These are phyloP conservation scores for Chunga burmeisteri DNA, from an alignment of 2,113 vertebrate genomes.

Conservation along the genomic window DNA sequence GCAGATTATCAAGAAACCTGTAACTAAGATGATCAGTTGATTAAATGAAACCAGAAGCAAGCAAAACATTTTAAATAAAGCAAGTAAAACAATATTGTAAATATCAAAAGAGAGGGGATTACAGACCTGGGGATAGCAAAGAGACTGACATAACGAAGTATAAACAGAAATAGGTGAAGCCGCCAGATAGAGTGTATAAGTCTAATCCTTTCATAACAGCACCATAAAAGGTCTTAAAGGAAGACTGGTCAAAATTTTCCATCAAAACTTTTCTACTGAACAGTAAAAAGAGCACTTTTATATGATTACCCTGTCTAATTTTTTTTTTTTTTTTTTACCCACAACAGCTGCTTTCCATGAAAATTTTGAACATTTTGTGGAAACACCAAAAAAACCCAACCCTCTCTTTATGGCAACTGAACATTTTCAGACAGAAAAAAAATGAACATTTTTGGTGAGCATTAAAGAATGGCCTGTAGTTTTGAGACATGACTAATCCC, in stretches of 20 bases:
- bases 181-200: neutral
- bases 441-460: neutral
- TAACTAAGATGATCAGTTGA: neutral
- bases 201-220: constrained; percentile 8
- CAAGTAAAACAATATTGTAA: neutral
- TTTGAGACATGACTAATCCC: constrained; percentile 29
- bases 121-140: neutral
- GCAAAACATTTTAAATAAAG: neutral
- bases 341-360: constrained; percentile 59
- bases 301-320: neutral
- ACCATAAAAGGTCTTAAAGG: constrained; percentile 15
- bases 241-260: constrained; percentile 24
- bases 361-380: constrained; percentile 38
- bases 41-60: neutral
- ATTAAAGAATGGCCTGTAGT: constrained; percentile 22
- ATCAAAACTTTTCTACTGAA: neutral
- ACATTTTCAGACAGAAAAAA: neutral
- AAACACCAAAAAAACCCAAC: neutral
- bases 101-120: neutral
- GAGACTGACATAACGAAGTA: neutral
- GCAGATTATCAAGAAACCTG: neutral
- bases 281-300: neutral
- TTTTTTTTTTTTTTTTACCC: neutral
- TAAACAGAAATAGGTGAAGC: neutral
- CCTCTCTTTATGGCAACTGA: neutral